A percentile compares a stretch with the other conserved stretches of the same genome.
Evolutionary conservation across 2,113 vertebrate species (phyloP).

Genomic region (Leptosomus discolor): DNA sequence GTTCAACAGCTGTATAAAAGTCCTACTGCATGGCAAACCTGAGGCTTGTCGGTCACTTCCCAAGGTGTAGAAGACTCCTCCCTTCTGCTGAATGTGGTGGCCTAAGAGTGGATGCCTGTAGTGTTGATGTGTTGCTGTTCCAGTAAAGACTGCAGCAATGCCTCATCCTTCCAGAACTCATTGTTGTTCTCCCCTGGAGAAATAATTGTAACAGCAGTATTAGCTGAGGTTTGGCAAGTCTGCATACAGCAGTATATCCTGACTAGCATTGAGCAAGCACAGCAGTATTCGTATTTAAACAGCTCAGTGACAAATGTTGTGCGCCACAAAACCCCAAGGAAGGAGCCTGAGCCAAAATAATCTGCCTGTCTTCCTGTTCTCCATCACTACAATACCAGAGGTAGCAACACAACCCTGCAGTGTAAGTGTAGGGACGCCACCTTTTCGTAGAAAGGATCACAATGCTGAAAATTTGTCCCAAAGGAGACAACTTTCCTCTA

Average conservation of each 20-base stretch:
- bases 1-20: neutral
- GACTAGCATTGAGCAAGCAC: neutral
- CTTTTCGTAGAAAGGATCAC: neutral
- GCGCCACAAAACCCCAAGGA: neutral
- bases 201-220: neutral
- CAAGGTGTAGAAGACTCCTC: neutral
- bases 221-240: neutral
- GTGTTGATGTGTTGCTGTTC: neutral
- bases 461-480: neutral
- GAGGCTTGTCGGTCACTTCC: neutral
- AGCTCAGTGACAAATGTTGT: neutral
- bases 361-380: neutral
- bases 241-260: neutral
- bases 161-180: neutral
- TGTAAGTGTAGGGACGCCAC: neutral
- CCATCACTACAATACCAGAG: neutral
- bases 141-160: neutral
- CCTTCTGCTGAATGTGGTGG: neutral
- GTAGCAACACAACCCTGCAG: neutral
- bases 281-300: neutral
- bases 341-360: neutral
- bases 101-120: neutral
- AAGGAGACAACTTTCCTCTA: neutral
- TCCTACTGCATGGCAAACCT: neutral
- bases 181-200: neutral